Conservation (phyloP, 1,140 invertebrate species). For the Cherax quadricarinatus region DNA sequence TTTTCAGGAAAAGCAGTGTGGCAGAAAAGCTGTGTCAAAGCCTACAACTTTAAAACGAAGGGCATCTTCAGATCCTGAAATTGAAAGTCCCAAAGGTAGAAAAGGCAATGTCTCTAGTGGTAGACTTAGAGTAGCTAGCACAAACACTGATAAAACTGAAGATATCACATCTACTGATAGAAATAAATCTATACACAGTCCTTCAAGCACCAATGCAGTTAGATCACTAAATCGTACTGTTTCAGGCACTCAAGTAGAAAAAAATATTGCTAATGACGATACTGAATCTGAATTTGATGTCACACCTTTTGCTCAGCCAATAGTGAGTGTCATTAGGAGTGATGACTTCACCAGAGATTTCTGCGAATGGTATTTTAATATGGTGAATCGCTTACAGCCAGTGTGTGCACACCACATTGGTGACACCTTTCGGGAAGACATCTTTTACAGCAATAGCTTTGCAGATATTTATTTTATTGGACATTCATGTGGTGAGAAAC, state of each 20-base stretch:
- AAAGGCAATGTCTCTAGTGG: not conserved
- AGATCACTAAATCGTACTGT: not conserved
- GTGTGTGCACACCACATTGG: constrained; percentile 33
- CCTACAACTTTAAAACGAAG: not conserved
- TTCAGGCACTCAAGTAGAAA: no score
- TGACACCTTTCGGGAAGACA: constrained; percentile 45
- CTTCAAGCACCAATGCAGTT: not conserved
- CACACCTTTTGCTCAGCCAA: not conserved
- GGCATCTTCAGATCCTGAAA: not conserved
- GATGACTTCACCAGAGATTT: constrained; percentile 61
- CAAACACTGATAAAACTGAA: not conserved
- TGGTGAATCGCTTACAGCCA: constrained; percentile 65
- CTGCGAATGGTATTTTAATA: constrained; percentile 66
- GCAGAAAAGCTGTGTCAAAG: not conserved
- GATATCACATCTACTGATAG: no score
- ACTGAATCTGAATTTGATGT: not conserved
- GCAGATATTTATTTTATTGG: constrained; percentile 61
- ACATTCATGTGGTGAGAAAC: constrained; percentile 8
- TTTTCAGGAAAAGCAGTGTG: not conserved
- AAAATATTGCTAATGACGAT: no score
- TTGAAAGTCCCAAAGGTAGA: not conserved
- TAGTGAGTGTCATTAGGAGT: constrained; percentile 20
- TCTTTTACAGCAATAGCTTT: constrained; percentile 53
- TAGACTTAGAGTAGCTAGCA: not conserved
- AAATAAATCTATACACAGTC: no score